Conservation (phyloP, 53 echinoderm and acorn worm species). For the Crossaster papposus region DNA sequence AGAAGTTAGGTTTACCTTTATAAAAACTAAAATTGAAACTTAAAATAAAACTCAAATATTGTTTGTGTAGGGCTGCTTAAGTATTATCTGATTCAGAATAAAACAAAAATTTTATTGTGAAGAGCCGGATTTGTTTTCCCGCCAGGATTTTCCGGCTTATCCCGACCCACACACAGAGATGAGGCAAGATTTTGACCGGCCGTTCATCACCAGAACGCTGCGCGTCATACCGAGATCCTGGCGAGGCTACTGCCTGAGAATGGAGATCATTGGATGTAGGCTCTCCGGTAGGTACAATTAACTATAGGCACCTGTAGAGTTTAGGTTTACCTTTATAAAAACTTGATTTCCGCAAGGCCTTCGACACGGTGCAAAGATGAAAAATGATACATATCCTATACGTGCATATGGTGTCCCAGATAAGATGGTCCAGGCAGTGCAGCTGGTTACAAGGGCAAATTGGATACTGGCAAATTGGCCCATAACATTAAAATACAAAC, state of each 20-base stretch:
- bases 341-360: no score
- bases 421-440: no score
- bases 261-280: constrained; percentile 83
- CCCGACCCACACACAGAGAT: constrained; percentile 83
- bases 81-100: no score
- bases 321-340: background rate
- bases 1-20: no score
- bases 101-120: background rate
- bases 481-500: background rate
- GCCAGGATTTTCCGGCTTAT: constrained; percentile 77
- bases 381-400: no score
- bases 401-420: no score
- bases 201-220: constrained; percentile 77
- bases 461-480: background rate
- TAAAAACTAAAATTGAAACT: no score
- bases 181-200: constrained; percentile 83
- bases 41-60: no score
- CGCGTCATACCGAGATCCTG: constrained; percentile 72
- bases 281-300: constrained; percentile 65
- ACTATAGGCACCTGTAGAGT: background rate
- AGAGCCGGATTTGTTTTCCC: background rate
- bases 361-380: no score
- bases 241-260: constrained; percentile 73
- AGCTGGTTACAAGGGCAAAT: no score
- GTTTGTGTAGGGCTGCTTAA: no score